A percentile compares a stretch with the other conserved stretches of the same genome.
Evolutionary conservation across 1,140 invertebrate species (phyloP).

Genomic region (Camponotus vicinus): DNA sequence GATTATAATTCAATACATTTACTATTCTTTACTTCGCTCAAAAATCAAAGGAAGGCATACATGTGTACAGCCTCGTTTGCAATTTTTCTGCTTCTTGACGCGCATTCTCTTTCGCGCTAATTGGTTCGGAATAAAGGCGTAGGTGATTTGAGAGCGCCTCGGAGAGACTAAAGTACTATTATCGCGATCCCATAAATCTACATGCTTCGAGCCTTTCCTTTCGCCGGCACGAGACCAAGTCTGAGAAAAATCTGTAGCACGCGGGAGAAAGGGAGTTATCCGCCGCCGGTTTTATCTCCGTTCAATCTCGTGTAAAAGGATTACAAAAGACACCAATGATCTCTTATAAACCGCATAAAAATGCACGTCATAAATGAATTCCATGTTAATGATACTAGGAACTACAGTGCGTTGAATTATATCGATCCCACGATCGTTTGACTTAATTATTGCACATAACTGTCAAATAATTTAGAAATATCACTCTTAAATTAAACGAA

Average conservation of each 20-base stretch:
- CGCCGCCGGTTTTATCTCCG: constrained; percentile 46
- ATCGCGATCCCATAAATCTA: constrained; percentile 68
- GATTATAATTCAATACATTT: neutral
- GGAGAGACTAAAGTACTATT: constrained; percentile 20
- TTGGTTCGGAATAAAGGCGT: constrained; percentile 47
- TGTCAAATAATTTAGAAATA: neutral
- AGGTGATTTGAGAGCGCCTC: constrained; percentile 47
- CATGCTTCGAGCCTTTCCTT: constrained; percentile 65
- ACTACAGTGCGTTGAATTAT: neutral
- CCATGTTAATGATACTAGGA: constrained; percentile 24
- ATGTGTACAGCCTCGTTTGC: neutral
- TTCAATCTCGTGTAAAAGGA: constrained; percentile 53
- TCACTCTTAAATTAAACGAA: neutral
- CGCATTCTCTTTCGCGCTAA: constrained; percentile 15
- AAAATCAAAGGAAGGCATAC: neutral
- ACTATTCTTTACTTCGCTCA: neutral
- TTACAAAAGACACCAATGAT: constrained; percentile 65
- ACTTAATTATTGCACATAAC: neutral
- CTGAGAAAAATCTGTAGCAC: constrained; percentile 70
- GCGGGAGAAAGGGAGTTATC: constrained; percentile 74
- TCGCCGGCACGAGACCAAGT: constrained; percentile 70
- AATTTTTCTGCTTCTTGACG: neutral
- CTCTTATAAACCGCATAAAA: constrained; percentile 57
- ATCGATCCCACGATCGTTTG: constrained; percentile 1
- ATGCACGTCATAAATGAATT: constrained; percentile 45